A percentile compares a stretch with the other conserved stretches of the same genome.
Conservation (phyloP, 2,888 invertebrate genomes). For the Ophioninae sp. region DNA sequence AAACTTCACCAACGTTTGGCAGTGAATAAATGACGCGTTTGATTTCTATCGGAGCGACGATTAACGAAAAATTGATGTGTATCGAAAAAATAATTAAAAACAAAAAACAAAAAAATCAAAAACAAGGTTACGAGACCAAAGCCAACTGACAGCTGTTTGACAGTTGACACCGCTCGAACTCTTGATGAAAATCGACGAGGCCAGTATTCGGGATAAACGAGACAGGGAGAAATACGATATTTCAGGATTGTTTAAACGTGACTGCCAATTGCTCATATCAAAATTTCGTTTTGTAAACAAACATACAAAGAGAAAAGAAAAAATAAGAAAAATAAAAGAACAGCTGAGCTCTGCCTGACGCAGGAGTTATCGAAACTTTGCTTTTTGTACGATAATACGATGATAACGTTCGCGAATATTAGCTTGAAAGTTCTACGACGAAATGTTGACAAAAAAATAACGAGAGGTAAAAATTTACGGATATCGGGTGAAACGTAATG, state of each 20-base stretch:
- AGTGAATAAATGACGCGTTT: background rate
- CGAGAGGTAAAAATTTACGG: background rate
- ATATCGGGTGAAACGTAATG: conserved; percentile 22
- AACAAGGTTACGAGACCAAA: conserved; percentile 20
- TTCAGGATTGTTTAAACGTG: conserved; percentile 69
- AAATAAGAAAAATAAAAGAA: conserved; percentile 54
- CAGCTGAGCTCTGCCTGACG: conserved; percentile 23
- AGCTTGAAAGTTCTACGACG: conserved; percentile 39
- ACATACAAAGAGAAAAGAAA: conserved; percentile 62
- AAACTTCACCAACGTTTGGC: conserved; percentile 71
- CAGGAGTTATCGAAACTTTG: conserved; percentile 15
- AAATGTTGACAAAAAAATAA: conserved; percentile 20
- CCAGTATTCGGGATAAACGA: background rate
- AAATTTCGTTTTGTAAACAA: conserved; percentile 70
- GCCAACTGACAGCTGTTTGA: background rate
- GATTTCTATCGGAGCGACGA: conserved; percentile 36
- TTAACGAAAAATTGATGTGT: conserved; percentile 56
- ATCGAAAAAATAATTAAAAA: conserved; percentile 29
- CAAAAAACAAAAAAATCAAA: conserved; percentile 39
- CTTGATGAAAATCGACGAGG: conserved; percentile 28
- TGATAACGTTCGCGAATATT: conserved; percentile 23
- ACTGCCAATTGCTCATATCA: conserved; percentile 79
- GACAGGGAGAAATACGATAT: conserved; percentile 69
- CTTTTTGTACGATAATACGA: conserved; percentile 35
- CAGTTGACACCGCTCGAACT: background rate